Conservation (phyloP, 2,113 vertebrate genomes). For the Irena cyanogastra region DNA sequence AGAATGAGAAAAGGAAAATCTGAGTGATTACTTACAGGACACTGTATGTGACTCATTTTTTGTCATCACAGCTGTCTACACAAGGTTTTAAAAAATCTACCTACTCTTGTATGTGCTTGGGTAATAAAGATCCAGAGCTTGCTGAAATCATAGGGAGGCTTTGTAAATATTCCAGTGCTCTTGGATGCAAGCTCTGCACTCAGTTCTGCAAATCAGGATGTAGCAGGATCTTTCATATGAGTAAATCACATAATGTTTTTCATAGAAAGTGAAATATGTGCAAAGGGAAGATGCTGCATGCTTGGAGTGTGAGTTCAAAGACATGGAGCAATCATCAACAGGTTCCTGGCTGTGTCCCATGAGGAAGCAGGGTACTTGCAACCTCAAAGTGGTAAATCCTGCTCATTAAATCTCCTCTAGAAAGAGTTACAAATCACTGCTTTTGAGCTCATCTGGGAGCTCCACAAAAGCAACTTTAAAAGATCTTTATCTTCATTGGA, state of each 20-base stretch:
- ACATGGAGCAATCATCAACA: not conserved
- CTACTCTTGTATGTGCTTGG: not conserved
- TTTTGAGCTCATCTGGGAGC: not conserved
- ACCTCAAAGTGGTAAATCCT: not conserved
- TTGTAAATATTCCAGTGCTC: not conserved
- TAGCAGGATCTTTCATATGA: not conserved
- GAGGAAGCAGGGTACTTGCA: not conserved
- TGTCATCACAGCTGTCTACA: constrained; percentile 29
- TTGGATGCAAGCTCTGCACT: not conserved
- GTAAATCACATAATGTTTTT: not conserved
- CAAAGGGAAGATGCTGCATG: not conserved
- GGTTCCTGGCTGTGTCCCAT: not conserved
- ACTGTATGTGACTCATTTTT: not conserved
- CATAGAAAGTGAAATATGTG: not conserved
- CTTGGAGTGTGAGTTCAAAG: not conserved
- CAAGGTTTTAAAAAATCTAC: not conserved
- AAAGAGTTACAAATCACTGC: not conserved
- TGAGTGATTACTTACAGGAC: not conserved
- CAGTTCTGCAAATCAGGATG: not conserved
- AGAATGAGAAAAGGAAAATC: not conserved
- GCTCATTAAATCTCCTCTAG: not conserved
- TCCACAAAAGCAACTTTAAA: not conserved
- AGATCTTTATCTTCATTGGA: not conserved
- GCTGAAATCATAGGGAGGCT: not conserved
- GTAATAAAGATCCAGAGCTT: not conserved